Evolutionary conservation across 2,888 invertebrate species (phyloP).

Genomic region (Tupiocoris notatus): DNA sequence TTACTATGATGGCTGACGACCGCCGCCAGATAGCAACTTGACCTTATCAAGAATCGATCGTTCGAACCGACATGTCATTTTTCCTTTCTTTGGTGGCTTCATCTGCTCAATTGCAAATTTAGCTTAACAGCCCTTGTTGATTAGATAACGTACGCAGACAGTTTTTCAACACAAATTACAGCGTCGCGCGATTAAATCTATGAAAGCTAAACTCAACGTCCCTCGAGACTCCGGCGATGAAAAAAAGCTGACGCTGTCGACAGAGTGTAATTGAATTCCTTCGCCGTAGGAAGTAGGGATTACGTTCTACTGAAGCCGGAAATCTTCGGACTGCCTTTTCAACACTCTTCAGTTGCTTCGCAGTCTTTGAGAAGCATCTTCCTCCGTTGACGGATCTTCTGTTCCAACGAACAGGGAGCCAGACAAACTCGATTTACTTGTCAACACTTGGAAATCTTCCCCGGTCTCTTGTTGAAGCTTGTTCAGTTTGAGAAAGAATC

Average conservation of each 20-base stretch:
- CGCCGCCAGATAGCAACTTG: too few species aligned
- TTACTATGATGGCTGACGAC: too few species aligned
- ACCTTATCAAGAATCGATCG: too few species aligned
- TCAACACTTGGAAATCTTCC: conserved; percentile 30
- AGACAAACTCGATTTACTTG: conserved; percentile 38
- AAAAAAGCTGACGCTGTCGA: background rate
- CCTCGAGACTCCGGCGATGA: background rate
- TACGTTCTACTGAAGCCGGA: background rate
- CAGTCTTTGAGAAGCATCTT: background rate
- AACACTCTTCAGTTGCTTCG: background rate
- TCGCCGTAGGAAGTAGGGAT: background rate
- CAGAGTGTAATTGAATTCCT: background rate
- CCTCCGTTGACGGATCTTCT: background rate
- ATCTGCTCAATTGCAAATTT: too few species aligned
- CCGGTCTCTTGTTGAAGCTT: background rate
- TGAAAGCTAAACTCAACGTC: too few species aligned
- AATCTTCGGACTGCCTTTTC: background rate
- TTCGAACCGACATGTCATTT: too few species aligned
- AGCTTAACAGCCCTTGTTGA: too few species aligned
- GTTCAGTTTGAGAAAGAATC: conserved; percentile 9
- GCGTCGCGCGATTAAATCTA: too few species aligned
- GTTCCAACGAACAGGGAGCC: background rate
- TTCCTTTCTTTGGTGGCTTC: too few species aligned
- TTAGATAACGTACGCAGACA: too few species aligned
- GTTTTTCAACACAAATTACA: too few species aligned